Conservation (phyloP, 2,113 vertebrate species). For the Polyodon spathula region DNA sequence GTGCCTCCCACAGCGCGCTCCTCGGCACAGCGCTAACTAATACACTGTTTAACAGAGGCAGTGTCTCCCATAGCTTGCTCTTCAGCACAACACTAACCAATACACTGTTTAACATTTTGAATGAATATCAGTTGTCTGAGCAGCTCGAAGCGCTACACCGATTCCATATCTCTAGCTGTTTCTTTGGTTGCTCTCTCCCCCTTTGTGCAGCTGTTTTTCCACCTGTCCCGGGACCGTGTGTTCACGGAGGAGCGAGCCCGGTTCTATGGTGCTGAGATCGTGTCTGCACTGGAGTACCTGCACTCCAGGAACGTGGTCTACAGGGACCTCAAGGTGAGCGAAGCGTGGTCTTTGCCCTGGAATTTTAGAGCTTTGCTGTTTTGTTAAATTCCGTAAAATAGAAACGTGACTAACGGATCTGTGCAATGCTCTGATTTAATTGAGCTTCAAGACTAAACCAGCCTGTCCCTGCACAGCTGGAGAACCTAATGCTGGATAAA, state of each 20-base stretch:
- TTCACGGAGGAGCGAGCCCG: conserved; percentile 85
- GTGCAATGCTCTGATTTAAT: too few species aligned
- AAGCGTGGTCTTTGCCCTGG: too few species aligned
- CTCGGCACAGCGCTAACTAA: too few species aligned
- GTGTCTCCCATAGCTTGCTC: not conserved
- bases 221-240: conserved; percentile 82
- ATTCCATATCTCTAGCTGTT: conserved; percentile 39
- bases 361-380: too few species aligned
- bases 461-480: conserved; percentile 55
- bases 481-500: conserved; percentile 97
- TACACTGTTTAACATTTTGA: too few species aligned
- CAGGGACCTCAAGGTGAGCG: conserved; percentile 81
- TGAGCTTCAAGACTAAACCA: not conserved
- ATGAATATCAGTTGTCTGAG: too few species aligned
- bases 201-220: conserved; percentile 64
- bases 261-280: conserved; percentile 90
- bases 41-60: too few species aligned
- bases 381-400: too few species aligned
- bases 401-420: too few species aligned
- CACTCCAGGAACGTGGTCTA: conserved; percentile 89
- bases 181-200: too few species aligned
- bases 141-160: not conserved
- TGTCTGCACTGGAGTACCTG: conserved; percentile 85
- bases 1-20: not conserved
- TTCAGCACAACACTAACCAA: too few species aligned